Evolutionary conservation across 1,140 invertebrate genomes (phyloP).

Genomic region (Achatina immaculata): DNA sequence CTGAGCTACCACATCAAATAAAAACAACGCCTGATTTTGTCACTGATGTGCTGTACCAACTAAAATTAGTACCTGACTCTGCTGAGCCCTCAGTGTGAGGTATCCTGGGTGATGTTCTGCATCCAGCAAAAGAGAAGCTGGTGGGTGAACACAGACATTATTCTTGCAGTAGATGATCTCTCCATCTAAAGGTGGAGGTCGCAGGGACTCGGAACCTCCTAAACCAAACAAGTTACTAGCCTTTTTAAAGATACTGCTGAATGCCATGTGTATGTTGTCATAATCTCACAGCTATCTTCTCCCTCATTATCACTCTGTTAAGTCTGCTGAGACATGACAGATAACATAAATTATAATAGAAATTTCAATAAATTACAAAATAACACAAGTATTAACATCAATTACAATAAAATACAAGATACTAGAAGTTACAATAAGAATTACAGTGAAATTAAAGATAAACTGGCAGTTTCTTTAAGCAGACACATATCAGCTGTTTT

Average conservation of each 20-base stretch:
- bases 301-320: neutral
- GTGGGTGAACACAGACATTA: slow-evolving; percentile 96
- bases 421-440: too few species aligned
- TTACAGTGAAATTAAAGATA: too few species aligned
- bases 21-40: too few species aligned
- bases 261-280: slow-evolving; percentile 54
- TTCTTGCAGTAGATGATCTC: slow-evolving; percentile 78
- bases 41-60: too few species aligned
- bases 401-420: too few species aligned
- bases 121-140: slow-evolving; percentile 82
- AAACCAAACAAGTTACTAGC: slow-evolving; percentile 67
- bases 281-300: neutral
- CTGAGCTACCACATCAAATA: too few species aligned
- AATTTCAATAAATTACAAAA: too few species aligned
- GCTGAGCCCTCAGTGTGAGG: slow-evolving; percentile 85
- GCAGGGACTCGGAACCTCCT: slow-evolving; percentile 51
- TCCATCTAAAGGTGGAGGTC: slow-evolving; percentile 68
- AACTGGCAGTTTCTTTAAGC: too few species aligned
- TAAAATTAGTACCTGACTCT: slow-evolving; percentile 65
- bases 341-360: too few species aligned
- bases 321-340: neutral
- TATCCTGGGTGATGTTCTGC: slow-evolving; percentile 92
- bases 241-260: slow-evolving; percentile 67
- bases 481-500: too few species aligned
- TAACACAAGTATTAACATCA: too few species aligned